Percentiles rank a stretch among this genome's conserved stretches.
Evolutionary conservation across 1,140 invertebrate genomes (phyloP).

Genomic region (Apolygus lucorum): DNA sequence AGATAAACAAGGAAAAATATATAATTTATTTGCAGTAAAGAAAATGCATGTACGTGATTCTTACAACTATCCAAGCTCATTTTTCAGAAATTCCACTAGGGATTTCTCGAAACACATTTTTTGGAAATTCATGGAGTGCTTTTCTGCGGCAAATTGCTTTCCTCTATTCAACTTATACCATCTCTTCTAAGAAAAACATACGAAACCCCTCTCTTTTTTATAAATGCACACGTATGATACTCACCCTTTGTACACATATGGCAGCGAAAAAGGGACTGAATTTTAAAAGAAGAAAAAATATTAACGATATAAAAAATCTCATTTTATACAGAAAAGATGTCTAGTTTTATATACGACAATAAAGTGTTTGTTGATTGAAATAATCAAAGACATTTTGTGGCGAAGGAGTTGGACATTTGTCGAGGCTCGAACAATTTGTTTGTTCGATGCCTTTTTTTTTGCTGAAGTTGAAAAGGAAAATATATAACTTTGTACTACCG

Average conservation of each 20-base stretch:
- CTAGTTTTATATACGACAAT: slow-evolving; percentile 15
- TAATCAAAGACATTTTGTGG: not conserved
- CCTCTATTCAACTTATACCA: too few relatives aligned
- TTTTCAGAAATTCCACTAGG: too few relatives aligned
- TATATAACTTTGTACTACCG: not conserved
- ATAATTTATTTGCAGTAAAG: too few relatives aligned
- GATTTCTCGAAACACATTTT: too few relatives aligned
- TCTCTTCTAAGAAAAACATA: too few relatives aligned
- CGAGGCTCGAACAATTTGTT: not conserved
- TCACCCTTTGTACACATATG: not conserved
- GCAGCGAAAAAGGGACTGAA: not conserved
- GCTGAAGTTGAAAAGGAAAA: not conserved
- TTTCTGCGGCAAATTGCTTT: too few relatives aligned
- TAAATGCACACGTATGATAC: not conserved
- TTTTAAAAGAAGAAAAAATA: not conserved
- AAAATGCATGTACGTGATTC: not conserved
- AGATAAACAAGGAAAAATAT: too few relatives aligned
- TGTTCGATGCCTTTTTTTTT: too few relatives aligned
- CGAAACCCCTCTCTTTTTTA: not conserved
- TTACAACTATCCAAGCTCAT: too few relatives aligned
- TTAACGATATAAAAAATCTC: not conserved
- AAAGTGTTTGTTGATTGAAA: not conserved
- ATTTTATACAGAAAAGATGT: slow-evolving; percentile 9
- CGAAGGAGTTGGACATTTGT: not conserved
- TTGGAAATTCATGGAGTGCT: too few relatives aligned